Base-by-base conservation (phyloP, 2,797 vertebrate species). In the Lithobates sylvaticus region DNA sequence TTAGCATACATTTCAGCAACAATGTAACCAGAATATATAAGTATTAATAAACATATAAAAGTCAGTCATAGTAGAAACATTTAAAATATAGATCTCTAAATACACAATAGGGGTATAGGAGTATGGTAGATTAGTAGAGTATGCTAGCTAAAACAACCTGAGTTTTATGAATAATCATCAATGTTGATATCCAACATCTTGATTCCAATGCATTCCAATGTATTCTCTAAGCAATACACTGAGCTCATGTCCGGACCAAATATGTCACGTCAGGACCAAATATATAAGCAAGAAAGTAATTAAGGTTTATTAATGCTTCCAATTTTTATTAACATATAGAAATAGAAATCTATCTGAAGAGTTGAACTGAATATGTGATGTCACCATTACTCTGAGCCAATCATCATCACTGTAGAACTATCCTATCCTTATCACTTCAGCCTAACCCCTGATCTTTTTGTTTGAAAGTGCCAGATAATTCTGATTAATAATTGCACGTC, bases 401-500 rank as follows among this genome's bases (percentile, higher is more conserved):
- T 29, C 10, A 32, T 4, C 15, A 29, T 36, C 26, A 21, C 15
- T 42, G 50, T 39, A 44, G 15, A 67, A n/a, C 64, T 18, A 2
- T 12, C 6, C 15, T 69, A 68, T 69, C 65, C n/a, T 69, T 15
- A 78, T 68, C 42, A 78, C 61, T 78, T 78, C 36, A 68, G 27
- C 44, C 36, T 58, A 36, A 71, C 70, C 68, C 26, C n/a, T 74
- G 71, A 39, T 73, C 78, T 80, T 70, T 74, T 64, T 42, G 34
- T 61, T 74, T 6, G 2, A 64, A 64, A 64, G 26, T 21, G 67
- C 54, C 27, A 76, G 26, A 42, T 23, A 67, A 23, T 47, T 50
- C 81, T 68, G 73, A 68, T 83, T 76, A 83, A 34, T 76, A 83
- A 83, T 83, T 67, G 58, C 42, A 64, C 29, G n/a, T 72, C 73